Percentiles rank a stretch among this genome's conserved stretches.
These are phyloP conservation scores for Pelvicachromis taeniatus DNA, from an alignment of 2,113 vertebrate genomes.

Conservation along the genomic window DNA sequence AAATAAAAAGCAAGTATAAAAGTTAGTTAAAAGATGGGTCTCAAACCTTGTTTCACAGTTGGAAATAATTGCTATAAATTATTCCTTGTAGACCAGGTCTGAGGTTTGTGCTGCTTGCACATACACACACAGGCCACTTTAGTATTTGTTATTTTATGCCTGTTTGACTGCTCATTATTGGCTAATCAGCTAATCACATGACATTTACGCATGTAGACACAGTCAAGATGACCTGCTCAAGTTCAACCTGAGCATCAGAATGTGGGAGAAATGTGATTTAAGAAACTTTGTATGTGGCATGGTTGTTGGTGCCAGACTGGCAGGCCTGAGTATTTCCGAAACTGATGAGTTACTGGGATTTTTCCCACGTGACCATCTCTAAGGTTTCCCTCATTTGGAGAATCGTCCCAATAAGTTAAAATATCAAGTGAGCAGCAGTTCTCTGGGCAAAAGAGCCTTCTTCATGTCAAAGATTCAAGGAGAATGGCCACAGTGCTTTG, in stretches of 20 bases:
- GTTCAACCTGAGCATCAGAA: neutral
- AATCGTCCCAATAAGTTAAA: fast-evolving
- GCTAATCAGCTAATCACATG: neutral
- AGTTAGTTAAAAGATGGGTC: too few species aligned
- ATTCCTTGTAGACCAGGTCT: too few species aligned
- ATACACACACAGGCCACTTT: neutral
- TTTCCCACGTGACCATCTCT: neutral
- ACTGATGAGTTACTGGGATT: neutral
- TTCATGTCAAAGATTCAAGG: neutral
- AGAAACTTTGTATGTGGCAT: neutral
- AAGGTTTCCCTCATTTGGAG: neutral
- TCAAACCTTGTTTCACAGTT: too few species aligned
- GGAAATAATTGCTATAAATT: too few species aligned
- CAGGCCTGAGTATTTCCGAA: neutral
- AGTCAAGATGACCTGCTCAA: neutral
- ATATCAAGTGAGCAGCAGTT: neutral
- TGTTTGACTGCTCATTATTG: neutral
- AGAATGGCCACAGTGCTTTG: neutral
- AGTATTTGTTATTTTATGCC: neutral
- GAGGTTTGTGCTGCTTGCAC: too few species aligned
- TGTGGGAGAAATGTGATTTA: neutral
- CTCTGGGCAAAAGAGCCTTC: neutral
- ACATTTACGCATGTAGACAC: neutral
- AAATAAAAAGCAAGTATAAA: too few species aligned
- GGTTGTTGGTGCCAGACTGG: neutral